Conservation (phyloP, 1,140 invertebrate species). For the Hylaeus volcanicus region DNA sequence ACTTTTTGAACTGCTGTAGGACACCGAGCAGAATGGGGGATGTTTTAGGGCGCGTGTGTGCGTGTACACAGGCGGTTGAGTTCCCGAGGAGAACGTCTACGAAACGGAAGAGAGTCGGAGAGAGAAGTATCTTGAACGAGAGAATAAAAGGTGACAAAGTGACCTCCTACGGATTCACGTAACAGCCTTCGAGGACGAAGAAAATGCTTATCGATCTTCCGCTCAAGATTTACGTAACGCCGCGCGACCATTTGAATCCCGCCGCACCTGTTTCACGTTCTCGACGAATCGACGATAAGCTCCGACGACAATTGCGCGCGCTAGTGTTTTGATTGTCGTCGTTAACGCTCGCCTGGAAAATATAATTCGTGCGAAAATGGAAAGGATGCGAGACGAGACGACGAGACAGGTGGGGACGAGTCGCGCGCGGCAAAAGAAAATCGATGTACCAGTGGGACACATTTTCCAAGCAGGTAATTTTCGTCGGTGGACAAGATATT, state of each 20-base stretch:
- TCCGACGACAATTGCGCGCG: neutral
- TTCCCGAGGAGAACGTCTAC: constrained; percentile 16
- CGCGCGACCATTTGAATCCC: neutral
- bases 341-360: constrained; percentile 23
- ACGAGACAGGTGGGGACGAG: constrained; percentile 18
- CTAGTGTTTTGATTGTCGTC: neutral
- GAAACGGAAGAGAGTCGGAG: constrained; percentile 1
- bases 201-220: neutral
- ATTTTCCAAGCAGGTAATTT: constrained; percentile 77
- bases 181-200: constrained; percentile 17
- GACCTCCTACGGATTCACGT: constrained; percentile 27
- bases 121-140: neutral
- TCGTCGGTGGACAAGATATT: constrained; percentile 77
- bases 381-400: constrained; percentile 2
- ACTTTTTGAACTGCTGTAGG: constrained; percentile 75
- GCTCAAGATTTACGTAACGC: neutral
- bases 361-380: neutral
- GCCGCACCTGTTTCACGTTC: neutral
- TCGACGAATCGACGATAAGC: neutral
- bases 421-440: constrained; percentile 30
- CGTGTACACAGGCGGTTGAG: neutral
- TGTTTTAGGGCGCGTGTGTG: constrained; percentile 12
- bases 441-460: constrained; percentile 73
- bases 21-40: constrained; percentile 41
- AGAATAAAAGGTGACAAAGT: constrained; percentile 39